Percentiles rank a stretch among this genome's conserved stretches.
Conservation (phyloP, 1,140 invertebrate species). For the Drosophila ambigua region DNA sequence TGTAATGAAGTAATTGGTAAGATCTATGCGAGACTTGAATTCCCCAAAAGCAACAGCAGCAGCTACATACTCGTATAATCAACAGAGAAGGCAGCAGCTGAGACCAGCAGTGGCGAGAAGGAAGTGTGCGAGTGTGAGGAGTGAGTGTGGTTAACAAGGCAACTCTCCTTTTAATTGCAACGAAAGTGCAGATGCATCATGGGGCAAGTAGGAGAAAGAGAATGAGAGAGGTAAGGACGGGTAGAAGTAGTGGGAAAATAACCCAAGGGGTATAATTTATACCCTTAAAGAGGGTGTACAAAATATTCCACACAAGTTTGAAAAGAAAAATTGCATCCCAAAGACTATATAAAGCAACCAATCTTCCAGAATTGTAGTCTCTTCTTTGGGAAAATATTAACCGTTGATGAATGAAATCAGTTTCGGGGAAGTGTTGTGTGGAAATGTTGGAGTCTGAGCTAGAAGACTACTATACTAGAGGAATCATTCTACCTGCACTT, state of each 20-base stretch:
- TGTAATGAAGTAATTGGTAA: constrained; percentile 74
- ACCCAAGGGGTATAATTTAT: constrained; percentile 18
- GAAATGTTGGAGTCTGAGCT: no score
- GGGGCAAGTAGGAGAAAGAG: background rate
- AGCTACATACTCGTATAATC: constrained; percentile 10
- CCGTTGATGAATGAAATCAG: no score
- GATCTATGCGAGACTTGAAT: constrained; percentile 50
- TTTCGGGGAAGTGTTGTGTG: no score
- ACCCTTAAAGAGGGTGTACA: no score
- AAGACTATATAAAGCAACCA: no score
- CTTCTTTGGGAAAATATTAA: background rate
- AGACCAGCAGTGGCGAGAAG: no score
- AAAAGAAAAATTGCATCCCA: no score
- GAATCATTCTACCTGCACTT: no score
- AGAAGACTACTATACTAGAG: no score
- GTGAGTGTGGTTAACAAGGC: constrained; percentile 34
- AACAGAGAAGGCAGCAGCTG: background rate
- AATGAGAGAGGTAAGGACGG: background rate
- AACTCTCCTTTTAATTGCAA: constrained; percentile 73
- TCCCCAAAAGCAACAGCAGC: constrained; percentile 8
- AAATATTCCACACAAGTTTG: no score
- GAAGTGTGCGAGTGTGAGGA: background rate
- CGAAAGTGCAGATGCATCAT: constrained; percentile 44
- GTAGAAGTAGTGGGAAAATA: constrained; percentile 33
- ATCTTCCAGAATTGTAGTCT: background rate